Evolutionary conservation across 2,797 vertebrate species (phyloP).

Genomic region (Rhinella marina): DNA sequence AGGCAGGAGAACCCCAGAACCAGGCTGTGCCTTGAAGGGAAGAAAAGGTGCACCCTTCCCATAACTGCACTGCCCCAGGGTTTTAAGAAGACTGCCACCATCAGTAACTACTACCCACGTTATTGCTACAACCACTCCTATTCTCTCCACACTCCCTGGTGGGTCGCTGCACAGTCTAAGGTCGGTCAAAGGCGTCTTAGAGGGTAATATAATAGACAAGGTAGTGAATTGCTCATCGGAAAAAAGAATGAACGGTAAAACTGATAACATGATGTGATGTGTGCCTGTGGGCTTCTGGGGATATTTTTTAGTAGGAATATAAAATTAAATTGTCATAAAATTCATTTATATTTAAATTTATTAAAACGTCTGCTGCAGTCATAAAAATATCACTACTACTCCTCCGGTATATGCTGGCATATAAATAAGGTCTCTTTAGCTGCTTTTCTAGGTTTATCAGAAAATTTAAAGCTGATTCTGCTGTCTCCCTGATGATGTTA

Average conservation of each 20-base stretch:
- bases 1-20: no score
- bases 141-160: no score
- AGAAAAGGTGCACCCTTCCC: no score
- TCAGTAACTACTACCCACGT: no score
- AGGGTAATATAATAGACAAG: not conserved
- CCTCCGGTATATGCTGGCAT: not conserved
- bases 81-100: no score
- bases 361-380: not conserved
- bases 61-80: no score
- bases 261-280: not conserved
- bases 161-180: not conserved
- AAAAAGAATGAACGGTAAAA: constrained; percentile 4
- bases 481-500: not conserved
- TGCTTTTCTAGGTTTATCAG: not conserved
- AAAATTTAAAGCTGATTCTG: no score
- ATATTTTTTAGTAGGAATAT: not conserved
- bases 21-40: no score
- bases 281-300: not conserved
- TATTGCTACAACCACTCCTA: no score
- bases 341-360: not conserved
- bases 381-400: not conserved
- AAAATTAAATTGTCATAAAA: constrained; percentile 32
- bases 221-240: not conserved
- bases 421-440: constrained; percentile 1
- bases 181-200: not conserved